Base-by-base conservation (phyloP, 2,797 vertebrate species). In the Paramormyrops hopkinsi region DNA sequence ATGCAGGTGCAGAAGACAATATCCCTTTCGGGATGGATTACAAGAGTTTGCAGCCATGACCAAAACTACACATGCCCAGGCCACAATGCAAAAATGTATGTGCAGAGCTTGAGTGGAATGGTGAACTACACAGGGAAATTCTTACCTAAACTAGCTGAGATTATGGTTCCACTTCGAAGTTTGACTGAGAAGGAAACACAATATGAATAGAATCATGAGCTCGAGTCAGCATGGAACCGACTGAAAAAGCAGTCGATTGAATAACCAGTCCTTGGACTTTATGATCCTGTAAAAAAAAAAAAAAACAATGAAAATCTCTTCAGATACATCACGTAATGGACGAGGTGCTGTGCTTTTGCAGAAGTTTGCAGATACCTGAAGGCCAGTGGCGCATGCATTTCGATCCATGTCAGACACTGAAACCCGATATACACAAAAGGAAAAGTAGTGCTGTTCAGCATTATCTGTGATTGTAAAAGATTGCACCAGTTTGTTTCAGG, bases 271-370 rank as follows among this genome's bases (percentile, higher is more conserved):
- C 17, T 89, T 2, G 65, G 11, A 0, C 88, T 50, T 33, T 91
- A 62, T 37, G 90, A 91, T 19, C 90, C 92, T 25, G 41, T 51
- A 48, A 1, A 54, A 54, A 44, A 29, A 54, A 44, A 29, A 90
- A 46, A 12, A 2, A 69, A 53, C 73, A 12, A 90, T 91, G 5
- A 86, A 90, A 11, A 88, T 92, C 11, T 92, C 90, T 51, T 33
- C 73, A 59, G 86, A 92, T 79, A 86, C 91, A 51, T 33, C 83
- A 69, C 86, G 91, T 69, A 88, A 85, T 46, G 90, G 90, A 22
- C 44, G 88, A 0, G 79, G 90, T 54, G 51, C 90, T 86, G 37
- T 88, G 14, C 33, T 90, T 5, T 3, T 91, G 22, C 91, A 93
- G 51, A 76, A 48, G 2, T 79, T 89, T 82, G 89, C 90, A 1